Base-by-base conservation (phyloP, 2,797 vertebrate genomes). In the Falco cherrug region DNA sequence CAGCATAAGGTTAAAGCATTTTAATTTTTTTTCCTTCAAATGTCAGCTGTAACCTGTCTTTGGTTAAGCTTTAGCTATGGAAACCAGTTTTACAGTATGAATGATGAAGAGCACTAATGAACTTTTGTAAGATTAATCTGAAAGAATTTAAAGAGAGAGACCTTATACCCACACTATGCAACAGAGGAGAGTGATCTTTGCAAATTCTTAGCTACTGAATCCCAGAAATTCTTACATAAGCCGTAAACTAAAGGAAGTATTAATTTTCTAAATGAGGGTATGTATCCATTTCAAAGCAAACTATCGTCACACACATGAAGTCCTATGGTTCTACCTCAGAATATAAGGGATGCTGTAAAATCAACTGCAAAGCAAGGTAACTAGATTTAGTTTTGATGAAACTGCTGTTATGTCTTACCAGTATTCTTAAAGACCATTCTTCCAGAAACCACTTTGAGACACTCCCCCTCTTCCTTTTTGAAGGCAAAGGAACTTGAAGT, bases 341-440 rank as follows among this genome's bases (percentile, higher is more conserved):
- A 83, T 17, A 26, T 5, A 92, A 81, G 16, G 11, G 33, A 71
- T 76, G 31, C 2, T 57, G 22, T 35, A 83, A 95, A 87, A 90
- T 43, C 4, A 84, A 78, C 14, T 7, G 31, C 21, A 77, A 90
- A 70, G 19, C 70, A 43, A 93, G 37, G 39, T 17, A 78, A 71
- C 16, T 61, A 61, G 12, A 91, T 39, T 78, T 75, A 69, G 45
- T 81, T 95, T 91, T 94, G 51, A 90, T 51, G 15, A 95, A 90
- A 84, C 37, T 79, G 76, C 16, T 89, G 24, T 51, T 86, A 89
- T n/a, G n/a, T 93, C 87, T 96, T 69, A 60, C 9, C 21, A 76
- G 45, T 84, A 86, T 12, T 84, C 37, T 80, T 93, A 37, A 74
- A 89, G 65, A 81, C 5, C 24, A 63, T 51, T 90, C 89, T 65